Evolutionary conservation across 2,888 invertebrate species (phyloP).

Genomic region (Dorcus parallelipipedus): DNA sequence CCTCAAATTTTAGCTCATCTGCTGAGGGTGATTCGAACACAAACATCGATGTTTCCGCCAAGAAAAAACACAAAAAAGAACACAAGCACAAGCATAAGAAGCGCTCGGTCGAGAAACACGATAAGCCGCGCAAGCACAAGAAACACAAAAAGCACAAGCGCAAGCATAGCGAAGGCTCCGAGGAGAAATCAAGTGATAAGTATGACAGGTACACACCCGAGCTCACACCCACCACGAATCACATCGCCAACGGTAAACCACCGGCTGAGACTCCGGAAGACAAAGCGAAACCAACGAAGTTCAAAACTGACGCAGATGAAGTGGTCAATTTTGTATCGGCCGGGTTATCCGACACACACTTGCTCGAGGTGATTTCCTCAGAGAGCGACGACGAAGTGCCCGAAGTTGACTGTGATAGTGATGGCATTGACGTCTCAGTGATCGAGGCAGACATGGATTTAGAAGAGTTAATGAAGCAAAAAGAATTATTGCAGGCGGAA

Average conservation of each 20-base stretch:
- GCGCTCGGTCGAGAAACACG: constrained; percentile 51
- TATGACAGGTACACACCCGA: constrained; percentile 43
- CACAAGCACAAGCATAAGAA: constrained; percentile 58
- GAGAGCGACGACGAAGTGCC: constrained; percentile 62
- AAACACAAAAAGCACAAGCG: constrained; percentile 62
- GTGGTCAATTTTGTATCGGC: constrained; percentile 52
- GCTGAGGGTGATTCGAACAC: constrained; percentile 24
- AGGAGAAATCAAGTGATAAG: constrained; percentile 42
- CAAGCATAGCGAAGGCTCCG: constrained; percentile 50
- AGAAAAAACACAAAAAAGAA: constrained; percentile 68
- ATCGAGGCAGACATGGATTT: constrained; percentile 84
- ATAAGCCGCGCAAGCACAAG: constrained; percentile 60
- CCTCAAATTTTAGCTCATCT: constrained; percentile 23
- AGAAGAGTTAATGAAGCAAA: constrained; percentile 87
- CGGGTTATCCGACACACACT: constrained; percentile 43
- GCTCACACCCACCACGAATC: constrained; percentile 34
- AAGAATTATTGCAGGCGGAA: constrained; percentile 78
- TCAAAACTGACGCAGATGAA: constrained; percentile 49
- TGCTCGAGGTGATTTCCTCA: constrained; percentile 65
- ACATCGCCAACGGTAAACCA: constrained; percentile 40
- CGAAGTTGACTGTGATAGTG: constrained; percentile 65
- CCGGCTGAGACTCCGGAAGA: constrained; percentile 28
- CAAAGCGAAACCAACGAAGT: constrained; percentile 33
- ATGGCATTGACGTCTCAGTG: constrained; percentile 66
- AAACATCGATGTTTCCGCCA: constrained; percentile 23